Percentiles rank a stretch among this genome's conserved stretches.
phyloP scores from a whole-genome alignment of 2,888 invertebrate genomes.

The Melinaea marsaeus region DNA sequence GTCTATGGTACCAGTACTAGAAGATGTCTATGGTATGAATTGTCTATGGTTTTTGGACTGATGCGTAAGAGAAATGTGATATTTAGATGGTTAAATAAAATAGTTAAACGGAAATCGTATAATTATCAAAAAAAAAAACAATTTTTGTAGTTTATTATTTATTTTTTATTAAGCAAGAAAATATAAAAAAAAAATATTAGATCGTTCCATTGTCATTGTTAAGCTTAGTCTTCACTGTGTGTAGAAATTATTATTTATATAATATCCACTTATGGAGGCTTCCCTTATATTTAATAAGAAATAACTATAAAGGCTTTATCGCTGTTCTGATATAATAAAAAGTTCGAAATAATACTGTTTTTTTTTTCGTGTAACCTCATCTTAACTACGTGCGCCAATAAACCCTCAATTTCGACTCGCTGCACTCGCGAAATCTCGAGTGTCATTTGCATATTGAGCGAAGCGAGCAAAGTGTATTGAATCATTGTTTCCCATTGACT shows the following conservation, averaged over 20 bases:
- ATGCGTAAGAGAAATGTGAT: constrained; percentile 68
- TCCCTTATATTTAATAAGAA: constrained; percentile 16
- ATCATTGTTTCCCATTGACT: no score
- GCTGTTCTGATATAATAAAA: constrained; percentile 28
- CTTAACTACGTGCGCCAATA: no score
- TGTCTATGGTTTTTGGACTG: constrained; percentile 52
- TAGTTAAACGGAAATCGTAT: constrained; percentile 13
- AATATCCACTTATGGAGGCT: constrained; percentile 8
- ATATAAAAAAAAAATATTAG: constrained; percentile 14
- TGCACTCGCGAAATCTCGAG: no score
- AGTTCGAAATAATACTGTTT: constrained; percentile 26
- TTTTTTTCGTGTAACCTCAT: constrained; percentile 19
- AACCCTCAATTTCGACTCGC: no score
- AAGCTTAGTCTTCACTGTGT: constrained; percentile 18
- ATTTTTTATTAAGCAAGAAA: constrained; percentile 22
- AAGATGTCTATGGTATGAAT: constrained; percentile 34
- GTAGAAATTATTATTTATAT: neutral
- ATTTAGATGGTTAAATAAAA: constrained; percentile 43
- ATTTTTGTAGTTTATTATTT: constrained; percentile 19
- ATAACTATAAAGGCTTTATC: constrained; percentile 18
- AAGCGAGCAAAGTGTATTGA: no score
- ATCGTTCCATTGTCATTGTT: constrained; percentile 18
- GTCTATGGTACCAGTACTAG: constrained; percentile 23
- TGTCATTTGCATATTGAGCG: no score
- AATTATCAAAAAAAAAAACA: constrained; percentile 11